Evolutionary conservation across 2,888 invertebrate species (phyloP), one percentile per base, ranked within the genome.

Genomic region (Leucophora obtusa): DNA sequence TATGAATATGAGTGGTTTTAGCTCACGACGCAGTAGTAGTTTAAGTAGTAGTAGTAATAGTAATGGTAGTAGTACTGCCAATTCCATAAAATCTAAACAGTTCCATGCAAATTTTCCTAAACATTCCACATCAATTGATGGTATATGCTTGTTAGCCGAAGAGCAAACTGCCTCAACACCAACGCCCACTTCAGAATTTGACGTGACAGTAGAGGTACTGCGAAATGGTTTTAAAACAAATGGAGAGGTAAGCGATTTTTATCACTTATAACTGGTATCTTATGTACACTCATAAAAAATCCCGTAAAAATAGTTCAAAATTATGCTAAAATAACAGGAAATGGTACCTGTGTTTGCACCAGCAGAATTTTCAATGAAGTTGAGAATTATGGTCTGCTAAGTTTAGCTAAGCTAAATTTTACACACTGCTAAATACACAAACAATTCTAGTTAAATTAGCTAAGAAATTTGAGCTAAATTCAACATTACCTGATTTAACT

Each of bases 71-170:
- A 86, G 84, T 77, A 85, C 83, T 35, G 82, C 86, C 82, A 86
- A 85, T 82, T 87, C 79, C 69, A 76, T 73, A 59, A 82, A 79
- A 60, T 79, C 86, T 54, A 87, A 86, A 80, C 88, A 88, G 82
- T 87, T 86, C 73, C 87, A 88, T 74, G 86, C 88, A 38, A 88
- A 87, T 82, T 88, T 87, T 72, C 83, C 87, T 33, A 86, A 87
- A 50, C 88, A 87, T 79, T 88, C 87, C 77, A 87, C 87, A 65
- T 88, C 88, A 76, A 88, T 87, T 54, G 88, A 88, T 82, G 88
- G 87, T 63, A 88, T 88, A 72, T 88, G 88, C 77, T 79, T 88
- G 70, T 82, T 88, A 62, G 87, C 88, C 71, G 88, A 88, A 71
- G 88, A 88, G 78, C 88, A 88, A 71, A 86, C 88, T 38, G 87